A percentile compares a stretch with the other conserved stretches of the same genome.
phyloP scores from a whole-genome alignment of 2,113 vertebrate genomes.

The Phalacrocorax carbo region DNA sequence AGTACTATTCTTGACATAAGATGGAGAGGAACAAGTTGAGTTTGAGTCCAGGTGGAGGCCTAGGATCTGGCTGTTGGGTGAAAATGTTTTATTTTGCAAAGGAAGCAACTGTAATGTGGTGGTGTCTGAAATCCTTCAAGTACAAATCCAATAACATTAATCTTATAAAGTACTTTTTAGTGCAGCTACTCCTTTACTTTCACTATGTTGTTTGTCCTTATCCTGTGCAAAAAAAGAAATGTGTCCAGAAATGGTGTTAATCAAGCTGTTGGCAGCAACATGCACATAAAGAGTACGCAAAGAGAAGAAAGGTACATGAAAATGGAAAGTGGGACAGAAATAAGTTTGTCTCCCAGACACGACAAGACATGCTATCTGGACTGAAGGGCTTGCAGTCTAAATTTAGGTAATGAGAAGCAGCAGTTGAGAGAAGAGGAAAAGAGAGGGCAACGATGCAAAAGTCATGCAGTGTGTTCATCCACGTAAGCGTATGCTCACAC shows the following conservation, averaged over 20 bases:
- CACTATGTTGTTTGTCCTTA: neutral
- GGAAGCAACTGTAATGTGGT: fast-evolving
- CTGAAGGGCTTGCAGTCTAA: neutral
- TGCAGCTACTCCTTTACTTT: neutral
- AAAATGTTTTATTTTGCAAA: neutral
- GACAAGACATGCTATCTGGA: neutral
- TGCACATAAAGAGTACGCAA: fast-evolving
- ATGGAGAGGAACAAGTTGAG: neutral
- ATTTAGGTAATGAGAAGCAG: neutral
- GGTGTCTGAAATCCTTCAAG: neutral
- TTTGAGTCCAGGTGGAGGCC: neutral
- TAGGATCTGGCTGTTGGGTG: neutral
- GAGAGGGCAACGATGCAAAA: neutral
- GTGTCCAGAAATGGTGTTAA: neutral
- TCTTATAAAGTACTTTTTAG: conserved; percentile 14
- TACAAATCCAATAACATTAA: conserved; percentile 18
- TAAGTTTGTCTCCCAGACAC: neutral
- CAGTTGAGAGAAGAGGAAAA: neutral
- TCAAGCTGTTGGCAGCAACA: neutral
- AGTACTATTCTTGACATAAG: neutral
- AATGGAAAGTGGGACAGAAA: neutral
- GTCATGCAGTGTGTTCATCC: neutral
- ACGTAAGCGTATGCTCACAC: neutral
- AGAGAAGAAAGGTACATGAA: neutral
- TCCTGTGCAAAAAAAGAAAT: neutral